Conservation (phyloP, 2,113 vertebrate species). For the Eclectus roratus region DNA sequence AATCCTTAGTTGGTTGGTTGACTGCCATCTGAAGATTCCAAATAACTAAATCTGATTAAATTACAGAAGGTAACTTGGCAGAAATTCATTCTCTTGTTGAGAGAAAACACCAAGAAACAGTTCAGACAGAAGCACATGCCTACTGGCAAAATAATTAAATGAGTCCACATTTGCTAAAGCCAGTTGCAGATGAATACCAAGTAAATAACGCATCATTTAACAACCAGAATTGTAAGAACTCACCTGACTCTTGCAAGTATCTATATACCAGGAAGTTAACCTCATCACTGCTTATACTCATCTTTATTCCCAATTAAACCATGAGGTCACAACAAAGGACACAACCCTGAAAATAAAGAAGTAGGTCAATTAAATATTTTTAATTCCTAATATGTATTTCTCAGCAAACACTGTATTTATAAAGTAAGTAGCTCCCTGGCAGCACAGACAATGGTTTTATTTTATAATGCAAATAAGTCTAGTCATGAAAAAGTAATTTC, state of each 20-base stretch:
- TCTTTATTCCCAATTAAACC: slow-evolving; percentile 99
- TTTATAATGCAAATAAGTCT: slow-evolving; percentile 23
- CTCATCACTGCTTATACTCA: slow-evolving; percentile 99
- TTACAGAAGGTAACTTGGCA: slow-evolving; percentile 54
- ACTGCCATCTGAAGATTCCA: slow-evolving; percentile 18
- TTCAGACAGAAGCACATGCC: slow-evolving; percentile 19
- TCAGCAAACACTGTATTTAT: neutral
- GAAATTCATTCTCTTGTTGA: slow-evolving; percentile 23
- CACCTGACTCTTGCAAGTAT: slow-evolving; percentile 99
- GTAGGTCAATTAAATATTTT: slow-evolving; percentile 24
- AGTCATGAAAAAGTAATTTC: slow-evolving; percentile 44
- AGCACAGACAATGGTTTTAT: neutral
- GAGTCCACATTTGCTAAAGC: slow-evolving; percentile 57
- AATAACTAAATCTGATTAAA: slow-evolving; percentile 47
- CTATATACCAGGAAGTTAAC: slow-evolving; percentile 99
- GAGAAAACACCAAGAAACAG: slow-evolving; percentile 31
- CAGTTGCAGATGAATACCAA: slow-evolving; percentile 40
- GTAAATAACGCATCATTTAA: slow-evolving; percentile 52
- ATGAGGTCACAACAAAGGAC: slow-evolving; percentile 97
- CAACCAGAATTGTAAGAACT: slow-evolving; percentile 70
- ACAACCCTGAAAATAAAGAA: slow-evolving; percentile 83
- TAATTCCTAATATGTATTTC: neutral
- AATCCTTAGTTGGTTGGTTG: slow-evolving; percentile 7
- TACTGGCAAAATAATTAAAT: slow-evolving; percentile 56
- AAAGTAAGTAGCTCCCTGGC: neutral